phyloP scores from a whole-genome alignment of 2,888 invertebrate species.

The Cephus rjabovi region DNA sequence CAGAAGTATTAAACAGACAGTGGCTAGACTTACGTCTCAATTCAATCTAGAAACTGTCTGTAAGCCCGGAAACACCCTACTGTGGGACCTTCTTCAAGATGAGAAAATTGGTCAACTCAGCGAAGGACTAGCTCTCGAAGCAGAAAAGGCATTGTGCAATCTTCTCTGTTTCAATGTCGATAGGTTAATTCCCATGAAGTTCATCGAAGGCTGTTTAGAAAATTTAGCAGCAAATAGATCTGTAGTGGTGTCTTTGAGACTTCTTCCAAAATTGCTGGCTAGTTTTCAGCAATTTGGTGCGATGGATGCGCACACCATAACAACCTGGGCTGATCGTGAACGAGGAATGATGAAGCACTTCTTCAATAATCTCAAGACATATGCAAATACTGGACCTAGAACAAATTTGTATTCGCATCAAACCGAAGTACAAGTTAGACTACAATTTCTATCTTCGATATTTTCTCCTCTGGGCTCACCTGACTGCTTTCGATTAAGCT shows the following conservation, averaged over 20 bases:
- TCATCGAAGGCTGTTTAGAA: conserved; percentile 93
- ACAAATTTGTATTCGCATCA: conserved; percentile 77
- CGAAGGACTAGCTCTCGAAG: conserved; percentile 92
- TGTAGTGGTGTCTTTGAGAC: conserved; percentile 87
- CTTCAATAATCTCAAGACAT: conserved; percentile 87
- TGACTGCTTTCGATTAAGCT: conserved; percentile 84
- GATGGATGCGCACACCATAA: conserved; percentile 85
- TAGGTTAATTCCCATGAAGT: conserved; percentile 89
- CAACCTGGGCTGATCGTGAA: conserved; percentile 93
- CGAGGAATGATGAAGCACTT: conserved; percentile 94
- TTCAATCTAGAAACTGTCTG: conserved; percentile 83
- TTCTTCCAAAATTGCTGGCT: conserved; percentile 89
- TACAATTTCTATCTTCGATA: conserved; percentile 92
- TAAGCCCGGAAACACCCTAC: conserved; percentile 89
- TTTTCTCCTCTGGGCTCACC: conserved; percentile 92
- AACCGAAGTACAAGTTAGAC: conserved; percentile 89
- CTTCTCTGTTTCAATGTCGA: conserved; percentile 92
- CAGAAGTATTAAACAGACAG: conserved; percentile 42
- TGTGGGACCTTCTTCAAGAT: conserved; percentile 95
- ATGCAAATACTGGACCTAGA: conserved; percentile 68
- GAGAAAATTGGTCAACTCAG: conserved; percentile 88
- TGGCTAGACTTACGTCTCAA: conserved; percentile 57
- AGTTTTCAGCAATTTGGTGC: conserved; percentile 92
- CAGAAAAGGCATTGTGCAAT: conserved; percentile 92
- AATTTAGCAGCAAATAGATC: conserved; percentile 90